A percentile compares a stretch with the other conserved stretches of the same genome.
These are phyloP conservation scores for Erebia aethiops DNA, from an alignment of 2,888 invertebrate genomes.

Conservation along the genomic window DNA sequence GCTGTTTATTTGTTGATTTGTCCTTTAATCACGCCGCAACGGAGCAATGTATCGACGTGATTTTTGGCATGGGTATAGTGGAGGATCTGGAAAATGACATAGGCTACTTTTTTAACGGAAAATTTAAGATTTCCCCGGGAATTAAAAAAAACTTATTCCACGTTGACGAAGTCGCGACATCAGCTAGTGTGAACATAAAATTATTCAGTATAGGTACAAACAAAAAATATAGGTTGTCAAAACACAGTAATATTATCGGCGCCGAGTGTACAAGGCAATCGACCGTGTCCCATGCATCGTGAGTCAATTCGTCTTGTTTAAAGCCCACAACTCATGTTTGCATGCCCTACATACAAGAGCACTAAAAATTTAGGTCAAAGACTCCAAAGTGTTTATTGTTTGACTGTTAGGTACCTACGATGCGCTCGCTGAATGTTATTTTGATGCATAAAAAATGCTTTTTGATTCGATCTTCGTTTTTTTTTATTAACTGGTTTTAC, in stretches of 20 bases:
- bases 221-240: background rate
- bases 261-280: constrained; percentile 19
- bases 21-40: too few species aligned
- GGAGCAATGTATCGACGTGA: too few species aligned
- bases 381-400: constrained; percentile 60
- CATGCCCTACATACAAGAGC: constrained; percentile 54
- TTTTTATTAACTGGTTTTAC: too few species aligned
- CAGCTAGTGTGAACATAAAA: too few species aligned
- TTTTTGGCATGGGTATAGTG: too few species aligned
- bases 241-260: background rate
- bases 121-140: too few species aligned
- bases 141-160: too few species aligned
- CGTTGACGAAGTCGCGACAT: too few species aligned
- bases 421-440: constrained; percentile 17
- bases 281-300: constrained; percentile 30
- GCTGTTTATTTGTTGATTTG: too few species aligned
- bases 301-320: constrained; percentile 61
- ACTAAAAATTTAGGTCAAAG: constrained; percentile 65
- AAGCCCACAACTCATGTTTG: constrained; percentile 52
- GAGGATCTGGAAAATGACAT: too few species aligned
- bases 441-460: background rate
- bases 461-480: background rate
- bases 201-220: background rate
- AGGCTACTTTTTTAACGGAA: too few species aligned
- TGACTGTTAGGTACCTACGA: constrained; percentile 44